Percentiles rank a stretch among this genome's conserved stretches.
Evolutionary conservation across 2,113 vertebrate genomes (phyloP).

Genomic region (Gasterosteus nipponicus): DNA sequence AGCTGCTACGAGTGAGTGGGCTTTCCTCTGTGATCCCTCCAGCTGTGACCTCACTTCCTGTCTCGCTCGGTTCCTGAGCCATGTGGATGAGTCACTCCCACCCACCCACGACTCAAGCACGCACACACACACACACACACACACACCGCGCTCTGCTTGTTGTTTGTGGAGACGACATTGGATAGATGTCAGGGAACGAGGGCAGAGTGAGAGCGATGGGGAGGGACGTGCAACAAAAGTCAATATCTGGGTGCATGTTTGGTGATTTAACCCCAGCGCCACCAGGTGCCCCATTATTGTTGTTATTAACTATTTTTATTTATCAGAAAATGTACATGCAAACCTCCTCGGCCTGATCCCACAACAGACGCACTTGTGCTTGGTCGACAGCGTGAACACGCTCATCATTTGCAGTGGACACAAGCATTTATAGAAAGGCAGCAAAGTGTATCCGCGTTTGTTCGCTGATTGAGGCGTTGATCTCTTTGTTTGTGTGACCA

Average conservation of each 20-base stretch:
- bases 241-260: background rate
- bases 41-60: slow-evolving; percentile 78
- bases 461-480: slow-evolving; percentile 51
- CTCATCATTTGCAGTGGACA: background rate
- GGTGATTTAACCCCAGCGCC: background rate
- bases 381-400: background rate
- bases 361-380: background rate
- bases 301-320: background rate
- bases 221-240: background rate
- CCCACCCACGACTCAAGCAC: slow-evolving; percentile 58
- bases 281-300: background rate
- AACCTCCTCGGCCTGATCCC: background rate
- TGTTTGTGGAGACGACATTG: slow-evolving; percentile 7
- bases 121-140: slow-evolving; percentile 40
- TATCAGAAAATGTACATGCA: background rate
- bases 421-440: too few relatives aligned
- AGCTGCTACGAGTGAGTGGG: slow-evolving; percentile 92
- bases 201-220: background rate
- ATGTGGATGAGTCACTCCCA: slow-evolving; percentile 68
- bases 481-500: slow-evolving; percentile 72
- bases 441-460: background rate
- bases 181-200: background rate
- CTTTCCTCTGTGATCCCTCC: slow-evolving; percentile 54
- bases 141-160: slow-evolving; percentile 14
- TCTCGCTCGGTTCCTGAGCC: slow-evolving; percentile 57